Evolutionary conservation across 30 jellyfish, hydroid and myxozoan species (phyloP).

Genomic region (Mastigias papua): DNA sequence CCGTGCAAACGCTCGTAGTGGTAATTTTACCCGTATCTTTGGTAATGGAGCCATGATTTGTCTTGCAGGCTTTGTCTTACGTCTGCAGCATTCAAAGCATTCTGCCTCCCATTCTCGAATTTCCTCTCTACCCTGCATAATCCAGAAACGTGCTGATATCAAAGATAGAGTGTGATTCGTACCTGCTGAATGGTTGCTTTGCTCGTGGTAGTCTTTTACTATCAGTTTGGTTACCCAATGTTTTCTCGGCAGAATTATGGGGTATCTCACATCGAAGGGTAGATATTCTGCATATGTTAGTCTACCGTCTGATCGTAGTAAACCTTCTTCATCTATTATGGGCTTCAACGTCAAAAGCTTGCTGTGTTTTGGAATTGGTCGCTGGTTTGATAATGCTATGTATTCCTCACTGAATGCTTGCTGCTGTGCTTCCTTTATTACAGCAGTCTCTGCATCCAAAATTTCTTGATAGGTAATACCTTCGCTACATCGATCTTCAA

Average conservation of each 20-base stretch:
- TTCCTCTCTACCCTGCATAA: background rate
- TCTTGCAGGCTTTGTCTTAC: conserved; percentile 15
- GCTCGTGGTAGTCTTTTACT: conserved; percentile 3
- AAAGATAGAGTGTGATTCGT: background rate
- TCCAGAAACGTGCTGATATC: background rate
- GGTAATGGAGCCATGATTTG: conserved; percentile 80
- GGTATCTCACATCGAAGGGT: conserved; percentile 50
- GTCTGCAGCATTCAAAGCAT: conserved; percentile 7
- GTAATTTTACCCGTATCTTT: conserved; percentile 11
- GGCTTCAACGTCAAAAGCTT: background rate
- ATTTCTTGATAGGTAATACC: too few relatives aligned
- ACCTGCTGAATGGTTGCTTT: background rate
- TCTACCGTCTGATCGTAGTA: background rate
- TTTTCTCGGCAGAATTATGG: conserved; percentile 53
- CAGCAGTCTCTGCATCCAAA: too few relatives aligned
- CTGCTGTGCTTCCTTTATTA: background rate
- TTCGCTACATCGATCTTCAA: too few relatives aligned
- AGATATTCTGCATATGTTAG: background rate
- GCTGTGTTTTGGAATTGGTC: background rate
- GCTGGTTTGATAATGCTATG: background rate
- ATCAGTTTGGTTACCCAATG: conserved; percentile 51
- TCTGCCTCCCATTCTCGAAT: background rate
- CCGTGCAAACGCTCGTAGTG: conserved; percentile 56
- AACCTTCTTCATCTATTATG: background rate
- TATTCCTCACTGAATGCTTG: background rate